Evolutionary conservation across 2,797 vertebrate species (phyloP).

Genomic region (Choloepus didactylus): DNA sequence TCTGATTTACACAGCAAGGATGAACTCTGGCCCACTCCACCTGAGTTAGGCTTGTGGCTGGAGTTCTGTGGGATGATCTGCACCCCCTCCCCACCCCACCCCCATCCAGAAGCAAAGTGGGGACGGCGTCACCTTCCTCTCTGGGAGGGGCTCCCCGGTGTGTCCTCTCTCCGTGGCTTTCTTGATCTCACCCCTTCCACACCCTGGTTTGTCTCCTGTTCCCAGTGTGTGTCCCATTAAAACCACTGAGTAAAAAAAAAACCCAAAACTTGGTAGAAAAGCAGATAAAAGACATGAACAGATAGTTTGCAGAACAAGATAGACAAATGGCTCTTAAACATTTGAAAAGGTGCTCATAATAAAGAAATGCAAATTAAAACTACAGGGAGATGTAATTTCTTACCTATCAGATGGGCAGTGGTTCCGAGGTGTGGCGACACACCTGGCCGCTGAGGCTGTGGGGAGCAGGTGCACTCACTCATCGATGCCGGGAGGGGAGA

Average conservation of each 20-base stretch:
- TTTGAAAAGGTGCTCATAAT: neutral
- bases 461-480: too few species aligned
- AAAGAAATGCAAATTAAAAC: neutral
- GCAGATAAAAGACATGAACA: too few species aligned
- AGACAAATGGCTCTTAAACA: too few species aligned
- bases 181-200: too few species aligned
- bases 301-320: too few species aligned
- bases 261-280: neutral
- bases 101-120: too few species aligned
- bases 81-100: too few species aligned
- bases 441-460: too few species aligned
- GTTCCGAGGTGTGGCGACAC: neutral
- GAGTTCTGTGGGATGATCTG: neutral
- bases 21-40: neutral
- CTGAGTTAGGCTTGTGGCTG: neutral
- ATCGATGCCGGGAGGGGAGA: too few species aligned
- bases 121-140: too few species aligned
- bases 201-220: neutral
- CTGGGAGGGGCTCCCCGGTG: neutral
- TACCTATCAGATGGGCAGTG: rapidly evolving
- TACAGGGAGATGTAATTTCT: rapidly evolving
- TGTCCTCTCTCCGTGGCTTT: neutral
- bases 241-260: neutral
- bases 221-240: neutral
- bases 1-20: too few species aligned